Base-by-base conservation (phyloP, 1,140 invertebrate species). In the Bradysia coprophila region DNA sequence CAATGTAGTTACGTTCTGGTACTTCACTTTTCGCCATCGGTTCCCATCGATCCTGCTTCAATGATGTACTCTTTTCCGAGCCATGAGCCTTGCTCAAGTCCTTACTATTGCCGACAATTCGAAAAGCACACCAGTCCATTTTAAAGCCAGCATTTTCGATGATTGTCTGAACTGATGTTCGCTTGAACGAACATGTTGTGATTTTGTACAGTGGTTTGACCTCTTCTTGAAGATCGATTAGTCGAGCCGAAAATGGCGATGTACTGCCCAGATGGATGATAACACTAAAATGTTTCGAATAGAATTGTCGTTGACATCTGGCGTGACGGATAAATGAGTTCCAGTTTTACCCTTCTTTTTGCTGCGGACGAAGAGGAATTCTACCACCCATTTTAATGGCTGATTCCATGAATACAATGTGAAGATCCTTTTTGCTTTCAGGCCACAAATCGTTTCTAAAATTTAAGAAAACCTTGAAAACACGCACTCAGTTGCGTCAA, bases 341-440 rank as follows among this genome's bases (percentile, higher is more conserved):
- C n/a, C n/a, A n/a, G n/a, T n/a, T n/a, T 64, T 63, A 90, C 86
- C 88, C 88, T 68, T 91, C 86, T 22, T 79, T 77, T 51, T 89
- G 82, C 46, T 72, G 75, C 1, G 86, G 86, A 50, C 77, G 75
- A 16, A 87, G 51, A 2, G 88, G 87, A 43, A 83, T 57, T 34
- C 86, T 65, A 3, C 81, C 86, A 15, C 88, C 88, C 36, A 88
- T 64, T 51, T 85, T 75, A 15, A 88, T 68, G 1, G 87, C 82
- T 2, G 84, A 86, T 21, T 78, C 78, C 41, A 93, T 63, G 52
- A 85, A 87, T 0, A 85, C 84, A 1, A 89, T 62, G 55, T 85
- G 84, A 16, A 90, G 54, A 53, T 88, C 79, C 18, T 67, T 54
- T 19, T 61, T 66, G 49, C 72, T 73, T 40, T 71, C 68, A 2